phyloP scores from a whole-genome alignment of 2,797 vertebrate genomes.

The Bufotes viridis region DNA sequence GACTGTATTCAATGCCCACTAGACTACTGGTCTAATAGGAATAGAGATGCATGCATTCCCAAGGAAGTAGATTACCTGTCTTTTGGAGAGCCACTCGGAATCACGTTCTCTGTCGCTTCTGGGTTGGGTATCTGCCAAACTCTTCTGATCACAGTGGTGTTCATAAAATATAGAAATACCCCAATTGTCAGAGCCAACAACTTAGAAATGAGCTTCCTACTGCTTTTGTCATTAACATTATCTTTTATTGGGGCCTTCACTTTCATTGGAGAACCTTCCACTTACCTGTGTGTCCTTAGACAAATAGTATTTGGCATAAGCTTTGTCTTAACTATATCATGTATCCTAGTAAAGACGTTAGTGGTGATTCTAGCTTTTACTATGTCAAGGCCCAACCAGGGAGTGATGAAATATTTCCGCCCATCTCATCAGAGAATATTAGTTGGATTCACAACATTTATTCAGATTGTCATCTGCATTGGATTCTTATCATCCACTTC shows the following conservation, averaged over 20 bases:
- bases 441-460: conserved; percentile 11
- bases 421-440: conserved; percentile 64
- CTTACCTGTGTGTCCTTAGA: conserved; percentile 41
- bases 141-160: conserved; percentile 74
- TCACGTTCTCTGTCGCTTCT: conserved; percentile 80
- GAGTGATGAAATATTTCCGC: conserved; percentile 50
- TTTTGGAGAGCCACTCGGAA: conserved; percentile 82
- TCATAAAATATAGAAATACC: conserved; percentile 73
- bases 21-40: conserved; percentile 82
- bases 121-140: conserved; percentile 77
- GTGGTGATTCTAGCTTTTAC: conserved; percentile 57
- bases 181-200: conserved; percentile 80
- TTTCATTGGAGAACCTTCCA: conserved; percentile 49
- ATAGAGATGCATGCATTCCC: conserved; percentile 76
- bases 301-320: conserved; percentile 55
- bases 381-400: conserved; percentile 57
- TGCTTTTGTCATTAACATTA: conserved; percentile 35
- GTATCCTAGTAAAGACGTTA: conserved; percentile 57
- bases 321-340: conserved; percentile 59
- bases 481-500: conserved; percentile 40
- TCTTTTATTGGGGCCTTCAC: conserved; percentile 37
- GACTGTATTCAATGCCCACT: conserved; percentile 76
- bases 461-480: conserved; percentile 35
- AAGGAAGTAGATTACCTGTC: conserved; percentile 86
- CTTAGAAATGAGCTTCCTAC: conserved; percentile 77